Conservation (phyloP, 2,113 vertebrate genomes). For the Archilochus colubris region DNA sequence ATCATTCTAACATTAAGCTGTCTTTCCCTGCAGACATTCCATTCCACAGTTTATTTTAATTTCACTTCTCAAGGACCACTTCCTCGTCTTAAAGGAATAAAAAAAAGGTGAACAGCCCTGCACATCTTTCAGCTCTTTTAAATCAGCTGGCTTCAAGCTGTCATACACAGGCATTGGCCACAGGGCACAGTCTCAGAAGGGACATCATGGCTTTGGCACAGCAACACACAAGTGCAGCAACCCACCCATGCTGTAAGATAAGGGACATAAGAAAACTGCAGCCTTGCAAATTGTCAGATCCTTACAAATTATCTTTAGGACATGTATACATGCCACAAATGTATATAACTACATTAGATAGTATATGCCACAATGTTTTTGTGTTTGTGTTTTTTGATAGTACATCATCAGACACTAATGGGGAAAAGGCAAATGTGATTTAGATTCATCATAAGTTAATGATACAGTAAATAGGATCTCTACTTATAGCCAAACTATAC, state of each 20-base stretch:
- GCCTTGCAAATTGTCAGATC: not conserved
- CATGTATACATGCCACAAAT: not conserved
- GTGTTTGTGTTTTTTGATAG: too few species aligned
- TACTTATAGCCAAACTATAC: fast-evolving
- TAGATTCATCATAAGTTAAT: not conserved
- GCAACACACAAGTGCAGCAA: not conserved
- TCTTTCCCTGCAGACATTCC: not conserved
- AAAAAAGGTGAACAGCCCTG: not conserved
- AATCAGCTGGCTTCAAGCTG: not conserved
- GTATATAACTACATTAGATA: not conserved
- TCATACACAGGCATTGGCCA: not conserved
- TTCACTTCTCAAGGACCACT: not conserved
- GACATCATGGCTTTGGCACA: not conserved
- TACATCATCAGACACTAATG: not conserved
- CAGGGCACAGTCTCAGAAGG: not conserved
- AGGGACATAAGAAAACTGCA: not conserved
- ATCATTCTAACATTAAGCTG: not conserved
- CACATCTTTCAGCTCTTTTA: not conserved
- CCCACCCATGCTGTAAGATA: fast-evolving
- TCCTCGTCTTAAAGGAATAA: not conserved
- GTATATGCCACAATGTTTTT: too few species aligned
- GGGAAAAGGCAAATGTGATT: not conserved
- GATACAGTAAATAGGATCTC: not conserved
- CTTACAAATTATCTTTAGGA: not conserved
- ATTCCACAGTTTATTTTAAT: not conserved